Base-by-base conservation (phyloP, 2,888 invertebrate species). In the Latrodectus hesperus region DNA sequence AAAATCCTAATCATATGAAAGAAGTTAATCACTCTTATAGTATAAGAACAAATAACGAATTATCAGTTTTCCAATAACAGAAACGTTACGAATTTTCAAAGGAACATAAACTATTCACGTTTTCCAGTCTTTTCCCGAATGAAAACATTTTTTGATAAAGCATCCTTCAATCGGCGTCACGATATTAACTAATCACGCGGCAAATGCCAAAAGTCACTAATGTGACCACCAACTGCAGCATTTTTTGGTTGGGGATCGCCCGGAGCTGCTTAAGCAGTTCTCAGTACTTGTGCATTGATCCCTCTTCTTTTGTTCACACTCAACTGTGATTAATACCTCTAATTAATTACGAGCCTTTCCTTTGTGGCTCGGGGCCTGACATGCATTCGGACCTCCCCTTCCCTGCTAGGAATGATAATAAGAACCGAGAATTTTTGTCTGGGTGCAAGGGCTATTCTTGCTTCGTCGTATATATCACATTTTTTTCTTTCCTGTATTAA, bases 231-330 rank as follows among this genome's bases (percentile, higher is more conserved):
- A 11, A 60, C 12, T 60, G n/a, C 60, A 60, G 60, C 60, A 60
- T 60, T 60, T 60, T 60, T 60, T n/a, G 10, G 38, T 38, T 38
- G 38, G 60, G 6, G 60, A 12, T n/a, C n/a, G 60, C 60, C 60
- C 10, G 60, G 8, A 60, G 60, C 60, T n/a, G 16, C 14, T 55
- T 38, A 38, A 38, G 38, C 38, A 38, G 55, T 55, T 55, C 55
- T 10, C 55, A 60, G 60, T 60, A 60, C 60, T 60, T 60, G 60
- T 60, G n/a, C 60, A 60, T 14, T n/a, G 60, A 60, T 60, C 60
- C 60, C n/a, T 60, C 60, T 60, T n/a, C 60, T 60, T 16, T 60
- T 60, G 60, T 60, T 60, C 60, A 60, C 60, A 60, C 60, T 60
- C 60, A 60, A 60, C 12, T 60, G 60, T 60, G 60, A 60, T 60